phyloP scores from a whole-genome alignment of 2,888 invertebrate genomes.

The Phrixothrix hirtus region DNA sequence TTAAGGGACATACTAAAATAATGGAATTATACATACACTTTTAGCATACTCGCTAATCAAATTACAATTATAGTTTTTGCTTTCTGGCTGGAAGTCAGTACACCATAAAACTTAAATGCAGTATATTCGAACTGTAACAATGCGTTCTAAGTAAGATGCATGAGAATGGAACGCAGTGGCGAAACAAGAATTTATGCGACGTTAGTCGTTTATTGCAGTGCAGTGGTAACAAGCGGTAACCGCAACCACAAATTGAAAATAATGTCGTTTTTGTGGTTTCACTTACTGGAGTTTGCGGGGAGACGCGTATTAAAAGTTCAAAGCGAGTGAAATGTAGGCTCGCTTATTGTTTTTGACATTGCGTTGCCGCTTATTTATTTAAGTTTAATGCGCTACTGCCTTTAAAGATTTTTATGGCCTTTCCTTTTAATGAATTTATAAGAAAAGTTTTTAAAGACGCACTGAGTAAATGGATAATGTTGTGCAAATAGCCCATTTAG shows the following conservation, averaged over 20 bases:
- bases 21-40: too few relatives aligned
- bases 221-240: slow-evolving; percentile 42
- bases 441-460: slow-evolving; percentile 32
- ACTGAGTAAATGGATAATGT: slow-evolving; percentile 7
- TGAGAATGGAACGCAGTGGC: slow-evolving; percentile 18
- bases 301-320: slow-evolving; percentile 40
- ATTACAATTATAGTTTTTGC: neutral
- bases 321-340: slow-evolving; percentile 42
- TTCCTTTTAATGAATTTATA: slow-evolving; percentile 41
- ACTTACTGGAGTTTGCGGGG: slow-evolving; percentile 32
- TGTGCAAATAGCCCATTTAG: slow-evolving; percentile 6
- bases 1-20: neutral
- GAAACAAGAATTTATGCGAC: slow-evolving; percentile 46
- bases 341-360: slow-evolving; percentile 47
- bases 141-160: slow-evolving; percentile 27
- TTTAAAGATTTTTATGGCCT: slow-evolving; percentile 22
- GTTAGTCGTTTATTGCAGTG: slow-evolving; percentile 45
- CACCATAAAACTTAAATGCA: neutral
- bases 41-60: too few relatives aligned
- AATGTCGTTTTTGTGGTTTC: slow-evolving; percentile 46
- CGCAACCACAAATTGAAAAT: slow-evolving; percentile 50
- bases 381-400: slow-evolving; percentile 43
- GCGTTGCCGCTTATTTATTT: slow-evolving; percentile 46
- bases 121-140: neutral
- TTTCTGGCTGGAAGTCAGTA: neutral